Evolutionary conservation across 2,888 invertebrate genomes (phyloP).

Genomic region (Chalcis sispes): DNA sequence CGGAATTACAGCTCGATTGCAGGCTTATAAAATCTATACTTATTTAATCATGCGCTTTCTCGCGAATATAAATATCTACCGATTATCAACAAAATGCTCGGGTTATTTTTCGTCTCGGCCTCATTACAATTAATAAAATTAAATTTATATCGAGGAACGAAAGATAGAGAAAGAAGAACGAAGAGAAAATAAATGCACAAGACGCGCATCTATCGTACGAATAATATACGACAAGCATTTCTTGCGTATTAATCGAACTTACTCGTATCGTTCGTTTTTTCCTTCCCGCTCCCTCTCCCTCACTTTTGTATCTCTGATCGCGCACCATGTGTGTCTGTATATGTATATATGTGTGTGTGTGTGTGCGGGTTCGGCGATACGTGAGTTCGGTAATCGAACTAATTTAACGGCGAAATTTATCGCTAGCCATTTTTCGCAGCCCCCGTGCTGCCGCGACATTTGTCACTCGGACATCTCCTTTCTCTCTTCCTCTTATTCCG

Average conservation of each 20-base stretch:
- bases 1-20: conserved; percentile 21
- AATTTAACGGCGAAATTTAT: conserved; percentile 52
- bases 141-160: conserved; percentile 1
- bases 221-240: conserved; percentile 29
- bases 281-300: no score
- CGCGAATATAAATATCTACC: conserved; percentile 15
- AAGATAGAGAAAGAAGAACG: neutral
- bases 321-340: no score
- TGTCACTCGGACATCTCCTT: conserved; percentile 35
- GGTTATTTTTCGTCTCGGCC: conserved; percentile 17
- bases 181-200: neutral
- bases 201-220: neutral
- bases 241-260: conserved; percentile 40
- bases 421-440: conserved; percentile 44
- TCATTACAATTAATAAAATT: conserved; percentile 34
- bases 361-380: conserved; percentile 42
- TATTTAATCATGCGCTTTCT: conserved; percentile 16
- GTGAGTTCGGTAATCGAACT: conserved; percentile 49
- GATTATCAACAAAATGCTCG: neutral
- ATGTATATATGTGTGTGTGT: no score
- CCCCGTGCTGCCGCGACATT: conserved; percentile 47
- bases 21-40: conserved; percentile 20
- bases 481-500: neutral
- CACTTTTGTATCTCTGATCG: neutral
- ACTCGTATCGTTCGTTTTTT: no score